Base-by-base conservation (phyloP, 1,140 invertebrate species). In the Lordiphosa clarofinis region DNA sequence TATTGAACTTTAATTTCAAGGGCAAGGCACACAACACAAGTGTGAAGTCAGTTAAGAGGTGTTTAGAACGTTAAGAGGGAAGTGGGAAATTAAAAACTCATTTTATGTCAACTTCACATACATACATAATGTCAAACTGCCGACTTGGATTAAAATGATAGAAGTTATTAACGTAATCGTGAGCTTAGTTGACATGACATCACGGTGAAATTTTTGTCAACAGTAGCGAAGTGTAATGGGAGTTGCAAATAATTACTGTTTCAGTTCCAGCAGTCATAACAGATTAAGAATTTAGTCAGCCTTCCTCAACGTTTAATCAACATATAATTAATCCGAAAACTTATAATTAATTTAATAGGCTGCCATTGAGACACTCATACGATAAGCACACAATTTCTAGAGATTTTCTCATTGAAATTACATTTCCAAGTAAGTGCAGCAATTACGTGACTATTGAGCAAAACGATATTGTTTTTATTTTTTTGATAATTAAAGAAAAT, bases 311-410 rank as follows among this genome's bases (percentile, higher is more conserved):
- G 3, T 19, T 19, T 19, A 19, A 3, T 19, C 19, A 19, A 19
- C 19, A 19, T 19, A 19, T 19, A 19, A 73, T 67, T 67, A 75
- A 75, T 67, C 64, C 24, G 60, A 74, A 39, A 47, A 43, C 66
- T 71, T 79, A 71, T 82, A 82, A 67, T 75, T 70, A 82, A 75
- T 61, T 42, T 82, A 79, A 82, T 79, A 62, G 53, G 58, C 55
- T 62, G 54, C 31, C 56, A 50, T 33, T 28, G 24, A 21, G 50
- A 28, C 28, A 8, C 7, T 8, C 28, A 7, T 28, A 7, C 6
- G 24, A 28, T 28, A 28, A 1, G 5, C 5, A 28, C 24, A 28
- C 0, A 31, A 31, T 31, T 31, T 31, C 28, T 31, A 31, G 2
- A 31, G 28, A 31, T 31, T 11, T 81, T 75, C 53, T 52, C 71